Percentiles rank a stretch among this genome's conserved stretches.
Evolutionary conservation across 2,113 vertebrate species (phyloP).

Genomic region (Theropithecus gelada): DNA sequence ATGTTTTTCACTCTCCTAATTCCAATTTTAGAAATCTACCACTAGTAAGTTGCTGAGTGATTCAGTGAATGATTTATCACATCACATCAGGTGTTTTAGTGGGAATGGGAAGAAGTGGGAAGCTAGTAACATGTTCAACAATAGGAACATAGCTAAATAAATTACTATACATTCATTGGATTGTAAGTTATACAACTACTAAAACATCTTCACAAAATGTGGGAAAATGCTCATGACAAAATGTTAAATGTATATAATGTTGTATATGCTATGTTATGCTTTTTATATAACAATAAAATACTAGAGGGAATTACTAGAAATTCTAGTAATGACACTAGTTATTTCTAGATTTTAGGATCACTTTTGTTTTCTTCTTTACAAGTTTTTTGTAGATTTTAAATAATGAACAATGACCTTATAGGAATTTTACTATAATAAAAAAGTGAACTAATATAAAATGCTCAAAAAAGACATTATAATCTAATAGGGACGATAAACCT

Average conservation of each 20-base stretch:
- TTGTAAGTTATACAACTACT: background rate
- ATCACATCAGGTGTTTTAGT: background rate
- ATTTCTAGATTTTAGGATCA: background rate
- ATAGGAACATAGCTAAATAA: background rate
- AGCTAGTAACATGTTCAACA: background rate
- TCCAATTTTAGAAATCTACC: background rate
- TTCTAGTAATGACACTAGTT: background rate
- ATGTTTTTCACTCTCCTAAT: background rate
- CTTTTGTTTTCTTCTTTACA: conserved; percentile 17
- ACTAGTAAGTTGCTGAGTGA: background rate
- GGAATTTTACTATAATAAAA: background rate
- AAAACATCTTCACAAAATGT: background rate
- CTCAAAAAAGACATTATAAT: background rate
- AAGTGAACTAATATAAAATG: background rate
- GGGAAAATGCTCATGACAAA: background rate
- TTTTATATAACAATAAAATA: background rate
- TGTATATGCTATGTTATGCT: background rate
- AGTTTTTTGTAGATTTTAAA: conserved; percentile 27
- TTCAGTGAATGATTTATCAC: background rate
- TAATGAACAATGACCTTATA: background rate
- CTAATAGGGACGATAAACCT: background rate
- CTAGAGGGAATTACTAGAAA: background rate
- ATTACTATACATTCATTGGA: background rate
- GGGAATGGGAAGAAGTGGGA: background rate
- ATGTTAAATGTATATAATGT: background rate